Conservation (phyloP, 2,113 vertebrate genomes). For the Solea senegalensis region DNA sequence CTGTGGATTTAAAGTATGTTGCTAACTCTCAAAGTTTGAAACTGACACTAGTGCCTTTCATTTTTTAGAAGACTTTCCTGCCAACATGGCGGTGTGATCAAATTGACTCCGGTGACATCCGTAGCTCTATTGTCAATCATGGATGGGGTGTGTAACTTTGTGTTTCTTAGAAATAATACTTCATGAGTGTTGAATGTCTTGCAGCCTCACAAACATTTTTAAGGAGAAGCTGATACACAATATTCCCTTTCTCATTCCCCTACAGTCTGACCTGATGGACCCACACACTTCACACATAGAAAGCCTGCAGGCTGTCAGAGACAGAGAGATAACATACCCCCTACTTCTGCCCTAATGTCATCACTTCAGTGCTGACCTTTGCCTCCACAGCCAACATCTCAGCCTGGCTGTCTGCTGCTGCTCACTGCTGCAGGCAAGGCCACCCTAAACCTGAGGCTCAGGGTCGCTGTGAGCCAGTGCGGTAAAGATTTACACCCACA, state of each 20-base stretch:
- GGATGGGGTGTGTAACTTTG: no score
- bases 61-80: no score
- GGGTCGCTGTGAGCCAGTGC: conserved; percentile 77
- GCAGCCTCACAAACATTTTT: background rate
- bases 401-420: conserved; percentile 84
- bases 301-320: conserved; percentile 87
- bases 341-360: conserved; percentile 77
- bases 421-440: conserved; percentile 84
- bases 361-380: conserved; percentile 87
- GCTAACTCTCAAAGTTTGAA: no score
- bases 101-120: no score
- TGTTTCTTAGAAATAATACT: no score
- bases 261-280: conserved; percentile 23
- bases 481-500: conserved; percentile 60
- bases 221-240: conserved; percentile 21
- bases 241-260: conserved; percentile 9
- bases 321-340: conserved; percentile 85
- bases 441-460: conserved; percentile 86
- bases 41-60: no score
- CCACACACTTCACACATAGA: conserved; percentile 32
- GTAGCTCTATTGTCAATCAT: no score
- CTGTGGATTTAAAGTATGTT: no score
- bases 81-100: no score
- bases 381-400: conserved; percentile 85
- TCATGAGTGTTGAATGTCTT: background rate